Evolutionary conservation across 2,888 invertebrate genomes (phyloP).

Genomic region (Limnephilus rhombicus): DNA sequence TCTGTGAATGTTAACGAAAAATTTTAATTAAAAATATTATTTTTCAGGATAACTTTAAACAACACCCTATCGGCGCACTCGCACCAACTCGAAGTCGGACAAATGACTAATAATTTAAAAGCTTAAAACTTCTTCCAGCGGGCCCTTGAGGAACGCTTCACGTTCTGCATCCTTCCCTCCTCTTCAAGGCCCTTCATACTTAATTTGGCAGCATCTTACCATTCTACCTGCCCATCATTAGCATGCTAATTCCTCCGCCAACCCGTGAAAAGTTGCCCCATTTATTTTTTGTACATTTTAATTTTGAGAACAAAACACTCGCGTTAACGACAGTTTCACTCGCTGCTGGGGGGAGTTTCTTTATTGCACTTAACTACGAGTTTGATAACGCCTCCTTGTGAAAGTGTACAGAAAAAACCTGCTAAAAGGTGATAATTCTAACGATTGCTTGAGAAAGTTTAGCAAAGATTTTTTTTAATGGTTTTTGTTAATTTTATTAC

Average conservation of each 20-base stretch:
- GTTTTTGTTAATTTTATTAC: not conserved
- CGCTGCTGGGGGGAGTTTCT: slow-evolving; percentile 44
- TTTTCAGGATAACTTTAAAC: too few species aligned
- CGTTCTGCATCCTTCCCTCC: slow-evolving; percentile 55
- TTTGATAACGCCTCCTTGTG: slow-evolving; percentile 57
- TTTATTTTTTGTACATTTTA: slow-evolving; percentile 60
- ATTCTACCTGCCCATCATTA: slow-evolving; percentile 63
- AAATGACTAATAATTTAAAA: slow-evolving; percentile 66
- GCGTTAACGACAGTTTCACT: slow-evolving; percentile 64
- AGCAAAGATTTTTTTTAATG: not conserved
- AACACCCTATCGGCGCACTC: not conserved
- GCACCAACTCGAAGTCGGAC: not conserved
- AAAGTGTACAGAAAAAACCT: slow-evolving; percentile 23
- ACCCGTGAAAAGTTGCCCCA: slow-evolving; percentile 51
- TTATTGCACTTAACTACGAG: slow-evolving; percentile 56
- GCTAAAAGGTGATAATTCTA: slow-evolving; percentile 43
- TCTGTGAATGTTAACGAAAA: too few species aligned
- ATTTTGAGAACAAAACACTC: slow-evolving; percentile 65
- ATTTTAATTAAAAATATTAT: too few species aligned
- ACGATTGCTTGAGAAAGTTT: slow-evolving; percentile 33
- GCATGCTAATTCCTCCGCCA: slow-evolving; percentile 63
- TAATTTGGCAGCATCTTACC: slow-evolving; percentile 61
- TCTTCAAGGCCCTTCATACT: slow-evolving; percentile 40
- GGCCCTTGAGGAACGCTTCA: slow-evolving; percentile 63
- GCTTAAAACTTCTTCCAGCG: slow-evolving; percentile 64